Evolutionary conservation across 2,113 vertebrate genomes (phyloP), one percentile per base, ranked within the genome.

Genomic region (Patagioenas fasciata): DNA sequence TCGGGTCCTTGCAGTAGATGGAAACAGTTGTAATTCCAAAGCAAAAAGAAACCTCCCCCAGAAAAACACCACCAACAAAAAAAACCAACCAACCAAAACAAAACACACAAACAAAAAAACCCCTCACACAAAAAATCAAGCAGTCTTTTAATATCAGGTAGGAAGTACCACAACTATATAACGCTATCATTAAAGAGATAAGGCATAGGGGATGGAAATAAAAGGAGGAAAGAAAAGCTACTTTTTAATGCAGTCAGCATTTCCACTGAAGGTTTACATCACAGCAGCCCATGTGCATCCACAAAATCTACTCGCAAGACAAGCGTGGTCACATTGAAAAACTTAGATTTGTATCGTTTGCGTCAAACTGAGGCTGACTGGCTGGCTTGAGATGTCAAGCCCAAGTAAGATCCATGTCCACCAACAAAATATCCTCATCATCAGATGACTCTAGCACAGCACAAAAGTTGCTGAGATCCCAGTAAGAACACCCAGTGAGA

Each of bases 401-500:
- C 29, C 74, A 80, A 84, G 21, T 15, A 92, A 89, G 47, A 67
- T 61, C 32, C n/a, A 13, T 26, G 31, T 29, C 34, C 40, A 72
- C 19, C 38, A 65, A 32, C 26, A 72, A 53, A 78, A 82, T 85
- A 40, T 2, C 0, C 7, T 67, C 6, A 2, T 75, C 34, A 53
- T 91, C n/a, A 67, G 66, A 64, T 60, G 38, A 96, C 74, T 79
- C 15, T 13, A 85, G 34, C 51, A 79, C 58, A 89, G 73, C 5
- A 83, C 12, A 85, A 53, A 92, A 82, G 40, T 34, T 89, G 62
- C 66, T 82, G 66, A 85, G 70, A 53, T 31, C 70, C 70, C 60
- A 69, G 57, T 26, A 82, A 48, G 50, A 75, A 71, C 44, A 79
- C 54, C 65, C 64, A 67, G 14, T 42, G 20, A 78, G 26, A 82